Percentiles rank a stretch among this genome's conserved stretches.
These are phyloP conservation scores for Heliconius cydno DNA, from an alignment of 2,888 invertebrate species.

Conservation along the genomic window DNA sequence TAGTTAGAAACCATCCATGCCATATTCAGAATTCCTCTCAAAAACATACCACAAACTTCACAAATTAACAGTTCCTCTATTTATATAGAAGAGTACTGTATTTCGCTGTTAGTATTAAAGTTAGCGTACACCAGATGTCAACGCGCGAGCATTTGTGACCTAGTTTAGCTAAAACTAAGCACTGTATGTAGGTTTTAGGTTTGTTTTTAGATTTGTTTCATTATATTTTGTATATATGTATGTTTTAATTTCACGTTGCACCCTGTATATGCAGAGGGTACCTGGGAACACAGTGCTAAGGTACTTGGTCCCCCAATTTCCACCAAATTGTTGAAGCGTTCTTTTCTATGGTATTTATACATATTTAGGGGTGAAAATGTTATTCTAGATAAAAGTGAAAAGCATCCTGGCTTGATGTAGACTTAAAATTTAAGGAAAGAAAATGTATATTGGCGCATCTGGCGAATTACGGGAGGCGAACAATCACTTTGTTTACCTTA, in stretches of 20 bases:
- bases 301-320: no score
- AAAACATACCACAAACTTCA: constrained; percentile 20
- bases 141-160: constrained; percentile 40
- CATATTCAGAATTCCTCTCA: constrained; percentile 8
- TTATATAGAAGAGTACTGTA: constrained; percentile 25
- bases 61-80: constrained; percentile 28
- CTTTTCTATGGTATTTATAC: background rate
- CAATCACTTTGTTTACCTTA: background rate
- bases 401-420: background rate
- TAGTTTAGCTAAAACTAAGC: constrained; percentile 36
- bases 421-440: background rate
- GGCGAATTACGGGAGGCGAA: background rate
- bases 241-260: no score
- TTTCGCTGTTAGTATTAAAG: constrained; percentile 38
- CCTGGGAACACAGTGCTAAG: no score
- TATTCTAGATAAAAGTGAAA: background rate
- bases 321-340: no score
- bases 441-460: background rate
- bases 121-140: constrained; percentile 39
- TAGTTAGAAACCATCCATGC: background rate
- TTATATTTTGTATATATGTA: background rate
- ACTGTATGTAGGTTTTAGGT: background rate
- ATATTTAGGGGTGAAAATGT: background rate
- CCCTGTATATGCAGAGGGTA: no score
- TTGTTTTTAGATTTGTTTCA: background rate